Percentiles rank a stretch among this genome's conserved stretches.
Evolutionary conservation across 2,888 invertebrate species (phyloP).

Genomic region (Noctua janthina): DNA sequence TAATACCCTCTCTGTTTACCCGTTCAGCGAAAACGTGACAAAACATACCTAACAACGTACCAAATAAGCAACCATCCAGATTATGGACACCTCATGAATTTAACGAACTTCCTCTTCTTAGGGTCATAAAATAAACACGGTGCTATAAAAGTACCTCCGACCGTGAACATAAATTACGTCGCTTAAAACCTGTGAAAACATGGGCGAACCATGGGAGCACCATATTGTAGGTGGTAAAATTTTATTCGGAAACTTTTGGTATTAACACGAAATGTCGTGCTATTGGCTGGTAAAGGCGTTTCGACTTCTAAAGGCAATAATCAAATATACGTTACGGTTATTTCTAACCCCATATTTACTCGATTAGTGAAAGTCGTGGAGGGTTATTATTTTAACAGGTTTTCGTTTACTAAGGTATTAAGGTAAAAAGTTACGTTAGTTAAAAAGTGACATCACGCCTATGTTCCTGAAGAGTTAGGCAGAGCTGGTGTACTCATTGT

Average conservation of each 20-base stretch:
- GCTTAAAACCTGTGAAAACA: conserved; percentile 56
- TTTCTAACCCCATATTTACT: conserved; percentile 35
- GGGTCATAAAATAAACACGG: conserved; percentile 68
- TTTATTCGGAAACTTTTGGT: conserved; percentile 60
- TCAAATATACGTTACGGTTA: conserved; percentile 31
- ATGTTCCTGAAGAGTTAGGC: neutral
- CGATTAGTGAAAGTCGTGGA: neutral
- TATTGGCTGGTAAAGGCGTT: conserved; percentile 28
- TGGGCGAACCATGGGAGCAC: conserved; percentile 36
- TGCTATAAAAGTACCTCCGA: conserved; percentile 64
- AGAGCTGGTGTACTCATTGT: neutral
- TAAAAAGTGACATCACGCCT: neutral
- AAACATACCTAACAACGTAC: neutral
- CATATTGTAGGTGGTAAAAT: conserved; percentile 47
- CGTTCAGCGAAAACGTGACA: conserved; percentile 39
- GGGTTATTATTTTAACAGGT: neutral
- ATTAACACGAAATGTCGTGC: conserved; percentile 41
- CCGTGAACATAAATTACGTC: conserved; percentile 61
- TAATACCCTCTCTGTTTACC: neutral
- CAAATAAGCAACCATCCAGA: conserved; percentile 21
- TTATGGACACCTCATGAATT: conserved; percentile 61
- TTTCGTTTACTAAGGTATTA: neutral
- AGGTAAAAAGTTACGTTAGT: neutral
- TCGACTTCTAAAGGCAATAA: conserved; percentile 13
- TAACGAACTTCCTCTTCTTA: conserved; percentile 62